A percentile compares a stretch with the other conserved stretches of the same genome.
Evolutionary conservation across 2,113 vertebrate genomes (phyloP).

Genomic region (Petaurus breviceps): DNA sequence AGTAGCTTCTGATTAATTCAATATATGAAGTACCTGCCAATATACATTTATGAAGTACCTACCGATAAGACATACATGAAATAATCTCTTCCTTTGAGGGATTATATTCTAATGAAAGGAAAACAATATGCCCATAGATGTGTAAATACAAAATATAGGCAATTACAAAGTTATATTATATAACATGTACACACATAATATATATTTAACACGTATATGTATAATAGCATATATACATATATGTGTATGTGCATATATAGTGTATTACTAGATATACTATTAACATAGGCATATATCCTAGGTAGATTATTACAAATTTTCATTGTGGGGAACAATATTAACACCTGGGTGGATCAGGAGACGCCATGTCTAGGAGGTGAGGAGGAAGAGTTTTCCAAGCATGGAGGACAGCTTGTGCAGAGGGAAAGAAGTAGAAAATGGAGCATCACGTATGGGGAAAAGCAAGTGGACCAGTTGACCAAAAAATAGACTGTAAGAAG

Average conservation of each 20-base stretch:
- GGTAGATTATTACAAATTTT: background rate
- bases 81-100: background rate
- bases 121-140: background rate
- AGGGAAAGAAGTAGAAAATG: background rate
- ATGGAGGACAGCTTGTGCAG: background rate
- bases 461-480: background rate
- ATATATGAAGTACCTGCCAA: background rate
- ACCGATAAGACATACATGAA: background rate
- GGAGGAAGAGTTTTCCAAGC: background rate
- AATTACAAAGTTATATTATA: background rate
- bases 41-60: no score
- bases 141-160: background rate
- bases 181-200: background rate
- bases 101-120: background rate
- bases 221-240: background rate
- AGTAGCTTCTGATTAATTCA: background rate
- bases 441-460: background rate
- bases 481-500: background rate
- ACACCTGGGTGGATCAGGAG: background rate
- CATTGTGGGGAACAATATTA: background rate
- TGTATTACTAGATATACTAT: background rate
- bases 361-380: background rate
- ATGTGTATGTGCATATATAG: background rate
- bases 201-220: background rate
- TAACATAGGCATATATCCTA: background rate